phyloP scores from a whole-genome alignment of 1,140 invertebrate genomes.

The Formica exsecta region DNA sequence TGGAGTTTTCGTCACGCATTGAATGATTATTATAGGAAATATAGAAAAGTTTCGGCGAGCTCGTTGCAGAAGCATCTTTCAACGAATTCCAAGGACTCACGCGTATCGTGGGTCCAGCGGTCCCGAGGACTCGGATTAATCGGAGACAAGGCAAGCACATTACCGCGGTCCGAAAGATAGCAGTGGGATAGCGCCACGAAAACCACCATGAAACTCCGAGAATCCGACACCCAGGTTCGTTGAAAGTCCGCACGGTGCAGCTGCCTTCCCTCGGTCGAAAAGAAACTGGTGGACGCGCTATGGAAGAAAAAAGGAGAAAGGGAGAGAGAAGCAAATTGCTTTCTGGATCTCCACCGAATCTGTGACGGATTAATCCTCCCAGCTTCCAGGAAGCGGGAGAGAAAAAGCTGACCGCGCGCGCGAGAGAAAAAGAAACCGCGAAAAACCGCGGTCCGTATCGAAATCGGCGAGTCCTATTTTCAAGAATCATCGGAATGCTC shows the following conservation, averaged over 20 bases:
- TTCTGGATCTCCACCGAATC: slow-evolving; percentile 75
- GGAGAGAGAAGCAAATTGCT: slow-evolving; percentile 78
- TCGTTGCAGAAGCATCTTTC: slow-evolving; percentile 16
- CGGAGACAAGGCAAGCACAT: slow-evolving; percentile 85
- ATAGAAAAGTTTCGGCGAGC: neutral
- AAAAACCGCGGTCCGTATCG: slow-evolving; percentile 46
- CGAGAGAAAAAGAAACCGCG: slow-evolving; percentile 55
- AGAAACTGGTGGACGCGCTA: slow-evolving; percentile 30
- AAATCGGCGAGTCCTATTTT: slow-evolving; percentile 62
- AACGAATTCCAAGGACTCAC: slow-evolving; percentile 66
- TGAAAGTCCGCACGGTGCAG: slow-evolving; percentile 65
- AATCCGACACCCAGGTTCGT: slow-evolving; percentile 75
- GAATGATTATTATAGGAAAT: slow-evolving; percentile 2
- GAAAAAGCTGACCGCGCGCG: slow-evolving; percentile 74
- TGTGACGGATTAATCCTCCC: slow-evolving; percentile 85
- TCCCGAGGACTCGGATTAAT: slow-evolving; percentile 81
- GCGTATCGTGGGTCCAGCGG: slow-evolving; percentile 67
- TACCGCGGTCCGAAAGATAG: slow-evolving; percentile 77
- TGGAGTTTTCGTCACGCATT: neutral
- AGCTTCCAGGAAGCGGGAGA: slow-evolving; percentile 81
- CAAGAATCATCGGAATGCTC: slow-evolving; percentile 63
- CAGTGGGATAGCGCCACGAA: slow-evolving; percentile 77
- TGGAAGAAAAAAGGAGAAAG: slow-evolving; percentile 58
- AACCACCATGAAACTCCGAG: slow-evolving; percentile 81
- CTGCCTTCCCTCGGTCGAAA: slow-evolving; percentile 50